Evolutionary conservation across 2,888 invertebrate genomes (phyloP), one percentile per base, ranked within the genome.

Genomic region (Drosophila aldrichi): DNA sequence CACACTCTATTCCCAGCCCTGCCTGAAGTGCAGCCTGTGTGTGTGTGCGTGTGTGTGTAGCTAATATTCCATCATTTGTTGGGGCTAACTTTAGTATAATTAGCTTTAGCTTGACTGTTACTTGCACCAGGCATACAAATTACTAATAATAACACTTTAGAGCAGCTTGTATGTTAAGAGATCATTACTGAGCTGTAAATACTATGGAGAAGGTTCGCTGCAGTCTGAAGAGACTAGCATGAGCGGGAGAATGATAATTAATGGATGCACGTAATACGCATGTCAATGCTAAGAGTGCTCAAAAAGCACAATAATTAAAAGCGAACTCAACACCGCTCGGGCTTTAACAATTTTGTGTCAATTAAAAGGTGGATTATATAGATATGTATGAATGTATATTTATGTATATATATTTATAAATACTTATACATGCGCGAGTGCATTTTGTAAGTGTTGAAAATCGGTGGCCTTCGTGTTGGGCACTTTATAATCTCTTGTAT

Each of bases 21-120:
- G 25, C 8, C 34, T 25, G 14, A 40, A 55, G 20, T 55, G 48
- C 61, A 46, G 51, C 43, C 7, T 16, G 16, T 66, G 62, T 32
- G 61, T 74, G 61, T 73, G 74, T 54, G 46, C 64, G 16, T 66
- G 61, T 32, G 61, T 74, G 59, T 74, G 74, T 54, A 46, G 68
- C 67, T 83, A 76, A 84, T 73, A 79, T 73, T 70, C 58, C 29
- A 70, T 64, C 57, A 74, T 81, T 88, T 79, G 67, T 68, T 44
- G 8, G 12, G 59, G 46, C 61, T 61, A 74, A 61, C 52, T 61
- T 44, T 16, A 41, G 46, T 69, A 43, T 54, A 9, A 49, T 48
- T 34, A 25, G 66, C 63, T 49, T 58, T 61, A n/a, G 32, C 25
- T 18, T 18, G 58, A 55, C 41, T 44, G 20, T 40, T 5, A 29